These are phyloP conservation scores for Scomber japonicus DNA, from an alignment of 2,113 vertebrate genomes.

Conservation along the genomic window DNA sequence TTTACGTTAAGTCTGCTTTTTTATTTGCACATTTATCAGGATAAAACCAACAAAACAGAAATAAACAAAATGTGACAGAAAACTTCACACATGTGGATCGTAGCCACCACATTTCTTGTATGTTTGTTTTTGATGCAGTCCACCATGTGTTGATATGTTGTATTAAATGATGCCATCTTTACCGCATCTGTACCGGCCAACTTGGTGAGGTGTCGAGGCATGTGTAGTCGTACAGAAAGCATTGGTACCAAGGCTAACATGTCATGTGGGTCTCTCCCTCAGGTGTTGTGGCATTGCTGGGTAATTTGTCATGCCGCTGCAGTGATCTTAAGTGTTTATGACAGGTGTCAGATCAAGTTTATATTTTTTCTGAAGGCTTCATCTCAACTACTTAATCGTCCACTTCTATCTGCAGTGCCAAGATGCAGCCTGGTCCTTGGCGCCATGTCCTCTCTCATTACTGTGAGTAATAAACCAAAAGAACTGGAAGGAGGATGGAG, in stretches of 20 bases:
- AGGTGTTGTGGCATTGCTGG: conserved; percentile 68
- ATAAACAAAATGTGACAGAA: no score
- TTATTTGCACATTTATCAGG: no score
- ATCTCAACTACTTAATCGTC: conserved; percentile 72
- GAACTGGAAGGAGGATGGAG: conserved; percentile 32
- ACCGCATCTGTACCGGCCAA: conserved; percentile 5
- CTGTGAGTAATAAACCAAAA: conserved; percentile 70
- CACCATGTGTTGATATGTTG: neutral
- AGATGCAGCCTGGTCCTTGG: conserved; percentile 58
- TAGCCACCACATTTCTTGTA: neutral
- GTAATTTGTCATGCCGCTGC: conserved; percentile 70
- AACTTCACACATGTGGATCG: neutral
- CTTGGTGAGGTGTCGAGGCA: conserved; percentile 29
- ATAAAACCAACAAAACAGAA: no score
- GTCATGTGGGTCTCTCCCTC: conserved; percentile 50
- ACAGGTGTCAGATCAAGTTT: conserved; percentile 83
- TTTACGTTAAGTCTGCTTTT: no score
- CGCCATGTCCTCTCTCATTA: conserved; percentile 71
- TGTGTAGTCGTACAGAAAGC: conserved; percentile 42
- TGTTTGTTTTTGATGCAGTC: neutral
- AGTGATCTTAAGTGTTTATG: conserved; percentile 76
- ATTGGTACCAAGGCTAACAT: conserved; percentile 49
- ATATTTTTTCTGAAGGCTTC: conserved; percentile 70
- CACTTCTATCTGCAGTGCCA: conserved; percentile 59
- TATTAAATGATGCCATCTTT: conserved; percentile 10